Conservation (phyloP, 2,888 invertebrate genomes). For the Lepidocyrtinus sp. region DNA sequence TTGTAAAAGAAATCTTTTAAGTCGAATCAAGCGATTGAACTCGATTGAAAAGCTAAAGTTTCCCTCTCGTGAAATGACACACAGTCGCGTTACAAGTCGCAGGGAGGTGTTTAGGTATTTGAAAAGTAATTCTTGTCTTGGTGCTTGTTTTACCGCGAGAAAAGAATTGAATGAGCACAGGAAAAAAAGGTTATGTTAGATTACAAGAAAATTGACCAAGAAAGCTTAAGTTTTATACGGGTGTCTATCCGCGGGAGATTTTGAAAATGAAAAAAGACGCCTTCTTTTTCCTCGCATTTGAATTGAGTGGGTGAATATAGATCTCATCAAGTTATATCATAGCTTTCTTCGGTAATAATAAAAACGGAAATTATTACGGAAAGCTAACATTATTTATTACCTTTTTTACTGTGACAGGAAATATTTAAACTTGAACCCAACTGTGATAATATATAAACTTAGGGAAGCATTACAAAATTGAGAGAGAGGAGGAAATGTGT, state of each 20-base stretch:
- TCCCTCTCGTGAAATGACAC: constrained; percentile 48
- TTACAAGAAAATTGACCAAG: constrained; percentile 15
- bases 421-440: constrained; percentile 49
- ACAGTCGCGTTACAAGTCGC: constrained; percentile 55
- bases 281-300: no score
- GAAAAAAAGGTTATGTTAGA: constrained; percentile 51
- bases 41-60: constrained; percentile 30
- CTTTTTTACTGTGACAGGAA: constrained; percentile 26
- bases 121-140: constrained; percentile 49
- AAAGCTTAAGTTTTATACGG: constrained; percentile 14
- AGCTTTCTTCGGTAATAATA: constrained; percentile 36
- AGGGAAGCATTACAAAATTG: constrained; percentile 46
- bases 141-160: constrained; percentile 23
- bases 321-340: constrained; percentile 40
- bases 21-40: constrained; percentile 40
- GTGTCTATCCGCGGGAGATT: no score
- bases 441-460: constrained; percentile 56
- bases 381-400: constrained; percentile 35
- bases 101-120: background rate
- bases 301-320: no score
- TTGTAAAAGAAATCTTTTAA: constrained; percentile 37
- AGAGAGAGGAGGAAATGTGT: no score
- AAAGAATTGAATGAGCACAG: constrained; percentile 16
- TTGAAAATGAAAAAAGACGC: no score
- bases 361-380: no score